Evolutionary conservation across 2,113 vertebrate species (phyloP), one percentile per base, ranked within the genome.

Genomic region (Ascaphus truei): DNA sequence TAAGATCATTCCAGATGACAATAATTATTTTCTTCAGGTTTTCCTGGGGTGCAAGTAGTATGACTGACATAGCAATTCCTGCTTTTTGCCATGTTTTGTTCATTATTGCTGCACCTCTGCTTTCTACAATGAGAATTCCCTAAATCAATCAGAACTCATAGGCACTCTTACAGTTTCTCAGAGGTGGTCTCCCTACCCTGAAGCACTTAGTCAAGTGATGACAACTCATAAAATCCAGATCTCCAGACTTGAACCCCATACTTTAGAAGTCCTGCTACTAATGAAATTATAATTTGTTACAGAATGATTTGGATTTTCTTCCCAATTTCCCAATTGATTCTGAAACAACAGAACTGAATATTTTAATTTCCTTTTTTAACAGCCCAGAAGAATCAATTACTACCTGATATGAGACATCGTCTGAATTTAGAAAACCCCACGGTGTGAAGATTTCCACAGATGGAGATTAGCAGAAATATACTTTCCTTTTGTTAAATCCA

Each of bases 281-380:
- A 55, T 66, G n/a, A n/a, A 66, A 66, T 55, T 66, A 11, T 5
- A 16, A 55, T 55, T 51, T 66, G 33, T 55, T 41, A 66, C 34
- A 36, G n/a, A 55, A 55, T 16, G 23, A 10, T 39, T 43, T 36
- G 12, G n/a, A n/a, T 22, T 39, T 27, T 64, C 29, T 9, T 29
- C 23, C 22, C 45, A 61, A 61, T 27, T 12, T 33, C 5, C 26
- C 59, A 52, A 64, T 37, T 51, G 62, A 52, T 64, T 52, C 13
- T n/a, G 23, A 64, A 27, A 33, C 16, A 27, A 12, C 25, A 51
- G 30, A 27, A 53, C 36, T 30, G 52, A 22, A n/a, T 52, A 16
- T 52, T 51, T 48, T n/a, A n/a, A n/a, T n/a, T n/a, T n/a, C n/a
- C n/a, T n/a, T n/a, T n/a, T n/a, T n/a, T n/a, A n/a, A n/a, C n/a